These are phyloP conservation scores for Amazona guildingii DNA, from an alignment of 2,113 vertebrate species.

Conservation along the genomic window DNA sequence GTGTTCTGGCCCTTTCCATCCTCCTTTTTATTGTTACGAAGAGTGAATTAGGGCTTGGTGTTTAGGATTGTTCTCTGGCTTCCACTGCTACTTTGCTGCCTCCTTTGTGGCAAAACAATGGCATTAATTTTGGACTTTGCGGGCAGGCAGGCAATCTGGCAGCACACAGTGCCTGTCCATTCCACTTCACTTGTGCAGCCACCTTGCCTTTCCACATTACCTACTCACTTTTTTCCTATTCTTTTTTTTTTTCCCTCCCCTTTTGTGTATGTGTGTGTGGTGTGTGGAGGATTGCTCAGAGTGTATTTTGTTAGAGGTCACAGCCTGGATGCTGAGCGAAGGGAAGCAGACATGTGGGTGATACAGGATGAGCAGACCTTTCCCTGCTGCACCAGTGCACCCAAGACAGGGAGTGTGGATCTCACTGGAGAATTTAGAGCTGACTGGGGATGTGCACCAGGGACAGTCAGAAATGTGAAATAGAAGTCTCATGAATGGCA, in stretches of 20 bases:
- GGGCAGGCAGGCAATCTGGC: conserved; percentile 23
- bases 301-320: not conserved
- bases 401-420: not conserved
- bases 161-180: conserved; percentile 75
- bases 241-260: not conserved
- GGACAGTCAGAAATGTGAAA: not conserved
- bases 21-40: not conserved
- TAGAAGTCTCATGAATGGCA: rapidly evolving
- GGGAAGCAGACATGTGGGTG: not conserved
- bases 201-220: no score
- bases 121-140: conserved; percentile 84
- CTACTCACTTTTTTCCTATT: conserved; percentile 56
- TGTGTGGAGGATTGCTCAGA: not conserved
- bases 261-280: not conserved
- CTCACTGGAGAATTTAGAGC: not conserved
- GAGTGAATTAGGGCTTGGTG: conserved; percentile 35
- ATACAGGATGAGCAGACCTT: not conserved
- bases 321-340: not conserved
- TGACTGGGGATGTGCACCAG: not conserved
- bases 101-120: conserved; percentile 84
- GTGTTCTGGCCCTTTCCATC: conserved; percentile 24
- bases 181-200: no score
- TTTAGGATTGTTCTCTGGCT: conserved; percentile 65
- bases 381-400: no score
- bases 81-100: conserved; percentile 82